phyloP scores from a whole-genome alignment of 2,888 invertebrate genomes.

The Teinopalpus imperialis region DNA sequence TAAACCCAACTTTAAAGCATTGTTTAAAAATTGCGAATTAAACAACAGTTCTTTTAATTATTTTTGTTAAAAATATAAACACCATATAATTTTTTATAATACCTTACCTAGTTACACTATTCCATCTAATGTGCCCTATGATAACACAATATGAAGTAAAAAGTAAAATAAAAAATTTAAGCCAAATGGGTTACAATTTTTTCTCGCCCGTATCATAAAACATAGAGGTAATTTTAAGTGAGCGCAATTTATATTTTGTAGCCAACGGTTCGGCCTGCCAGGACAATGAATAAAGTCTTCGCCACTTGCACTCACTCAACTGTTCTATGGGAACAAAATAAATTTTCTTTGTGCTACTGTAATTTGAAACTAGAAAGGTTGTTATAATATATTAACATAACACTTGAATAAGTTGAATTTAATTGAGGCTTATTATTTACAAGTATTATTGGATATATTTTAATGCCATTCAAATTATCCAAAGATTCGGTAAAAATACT shows the following conservation, averaged over 20 bases:
- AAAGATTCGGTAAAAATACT: too few relatives aligned
- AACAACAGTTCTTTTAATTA: too few relatives aligned
- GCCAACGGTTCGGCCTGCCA: constrained; percentile 50
- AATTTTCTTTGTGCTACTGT: constrained; percentile 14
- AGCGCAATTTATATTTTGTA: constrained; percentile 65
- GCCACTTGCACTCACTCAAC: constrained; percentile 42
- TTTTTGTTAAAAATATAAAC: too few relatives aligned
- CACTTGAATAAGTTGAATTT: too few relatives aligned
- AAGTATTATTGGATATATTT: too few relatives aligned
- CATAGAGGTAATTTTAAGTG: constrained; percentile 63
- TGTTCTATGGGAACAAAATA: constrained; percentile 12
- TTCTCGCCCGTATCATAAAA: constrained; percentile 62
- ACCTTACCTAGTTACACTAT: too few relatives aligned
- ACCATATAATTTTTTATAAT: too few relatives aligned
- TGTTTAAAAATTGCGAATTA: too few relatives aligned
- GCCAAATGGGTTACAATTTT: constrained; percentile 50
- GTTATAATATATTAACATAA: constrained; percentile 1
- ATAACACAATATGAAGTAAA: constrained; percentile 14
- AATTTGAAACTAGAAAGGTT: constrained; percentile 4
- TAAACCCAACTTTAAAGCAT: too few relatives aligned
- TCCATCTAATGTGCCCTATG: too few relatives aligned
- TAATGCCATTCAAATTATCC: too few relatives aligned
- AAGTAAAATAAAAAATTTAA: constrained; percentile 28
- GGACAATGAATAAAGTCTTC: constrained; percentile 56
- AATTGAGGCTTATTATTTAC: too few relatives aligned